These are phyloP conservation scores for Autographa pulchrina DNA, from an alignment of 2,888 invertebrate species.

Conservation along the genomic window DNA sequence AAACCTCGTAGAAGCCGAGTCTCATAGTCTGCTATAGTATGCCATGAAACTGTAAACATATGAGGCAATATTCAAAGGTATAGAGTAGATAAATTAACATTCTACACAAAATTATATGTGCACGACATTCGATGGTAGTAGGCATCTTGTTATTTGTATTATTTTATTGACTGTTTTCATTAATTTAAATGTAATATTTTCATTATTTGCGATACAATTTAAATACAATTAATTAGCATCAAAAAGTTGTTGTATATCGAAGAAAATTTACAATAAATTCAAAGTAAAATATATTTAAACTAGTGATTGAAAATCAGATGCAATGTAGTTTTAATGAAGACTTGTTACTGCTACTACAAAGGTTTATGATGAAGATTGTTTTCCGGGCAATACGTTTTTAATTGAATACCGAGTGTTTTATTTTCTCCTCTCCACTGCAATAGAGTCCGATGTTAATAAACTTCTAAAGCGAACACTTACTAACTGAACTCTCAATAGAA, in stretches of 20 bases:
- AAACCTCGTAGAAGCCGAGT: neutral
- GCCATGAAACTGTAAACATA: neutral
- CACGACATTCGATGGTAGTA: too few relatives aligned
- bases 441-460: neutral
- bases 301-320: neutral
- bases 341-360: neutral
- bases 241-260: too few relatives aligned
- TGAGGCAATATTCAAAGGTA: neutral
- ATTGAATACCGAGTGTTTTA: neutral
- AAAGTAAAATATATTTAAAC: neutral
- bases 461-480: neutral
- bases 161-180: too few relatives aligned
- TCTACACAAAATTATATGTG: too few relatives aligned
- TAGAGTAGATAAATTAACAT: too few relatives aligned
- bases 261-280: neutral
- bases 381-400: neutral
- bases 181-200: too few relatives aligned
- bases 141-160: too few relatives aligned
- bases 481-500: neutral
- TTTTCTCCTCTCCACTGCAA: neutral
- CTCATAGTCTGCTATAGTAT: constrained; percentile 4
- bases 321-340: neutral
- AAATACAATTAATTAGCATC: too few relatives aligned
- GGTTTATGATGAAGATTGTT: neutral
- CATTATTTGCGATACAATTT: too few relatives aligned